Evolutionary conservation across 1,140 invertebrate genomes (phyloP), one percentile per base, ranked within the genome.

Genomic region (Zaprionus davidi): DNA sequence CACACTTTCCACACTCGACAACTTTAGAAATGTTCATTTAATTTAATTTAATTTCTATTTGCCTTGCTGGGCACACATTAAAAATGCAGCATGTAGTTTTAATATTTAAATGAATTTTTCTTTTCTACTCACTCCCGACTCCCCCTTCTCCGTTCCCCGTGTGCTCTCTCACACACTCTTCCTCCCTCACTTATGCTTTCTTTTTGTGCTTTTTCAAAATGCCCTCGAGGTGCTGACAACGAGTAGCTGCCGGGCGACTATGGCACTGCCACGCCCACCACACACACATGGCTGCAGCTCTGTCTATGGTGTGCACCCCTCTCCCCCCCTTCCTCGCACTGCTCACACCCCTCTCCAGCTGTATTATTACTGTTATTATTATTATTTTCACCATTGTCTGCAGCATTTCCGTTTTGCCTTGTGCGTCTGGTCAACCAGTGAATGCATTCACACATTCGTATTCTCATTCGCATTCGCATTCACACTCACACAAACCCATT

Each of bases 21-120:
- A 69, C 57, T 84, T 84, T 78, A 44, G 53, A 62, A 74, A 84
- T 81, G 81, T 84, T 66, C 56, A 71, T 64, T 81, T 81, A 82
- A 82, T 84, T 84, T 84, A 81, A 84, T 84, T 84, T 84, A 75
- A 85, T 81, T 84, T 84, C 73, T 85, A 78, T 84, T 85, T 84
- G 82, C 78, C 75, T 78, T 84, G 63, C 78, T 78, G 82, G 71
- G 75, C 75, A 85, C 78, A 85, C 78, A 84, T 84, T 84, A 81
- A 81, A 84, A 84, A 69, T 84, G 58, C 82, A 81, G 67, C 49
- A 72, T 78, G 59, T 72, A 81, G 70, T 75, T 84, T 81, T 75
- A 81, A 85, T 81, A 84, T 84, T 81, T 85, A 81, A 84, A 85
- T 85, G 82, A 56, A 78, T 64, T 67, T 58, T 46, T 51, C 57